Percentiles rank a stretch among this genome's conserved stretches.
phyloP scores from a whole-genome alignment of 1,140 invertebrate species.

The Melitaea cinxia region DNA sequence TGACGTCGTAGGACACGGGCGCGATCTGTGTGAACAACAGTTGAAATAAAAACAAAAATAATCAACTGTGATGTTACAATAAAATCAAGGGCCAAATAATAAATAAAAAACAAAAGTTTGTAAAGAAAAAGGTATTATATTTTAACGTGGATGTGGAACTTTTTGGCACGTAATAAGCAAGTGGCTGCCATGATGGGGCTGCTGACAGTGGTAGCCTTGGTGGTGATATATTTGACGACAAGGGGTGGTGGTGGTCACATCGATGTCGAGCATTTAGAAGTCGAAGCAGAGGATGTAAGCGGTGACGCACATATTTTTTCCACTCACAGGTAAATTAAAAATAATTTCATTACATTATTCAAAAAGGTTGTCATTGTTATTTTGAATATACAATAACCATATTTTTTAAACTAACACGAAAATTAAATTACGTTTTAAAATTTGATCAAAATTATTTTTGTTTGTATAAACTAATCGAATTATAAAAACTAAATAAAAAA shows the following conservation, averaged over 20 bases:
- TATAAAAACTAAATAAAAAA: too few relatives aligned
- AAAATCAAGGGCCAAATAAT: not conserved
- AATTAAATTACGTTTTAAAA: too few relatives aligned
- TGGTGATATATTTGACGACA: conserved; percentile 64
- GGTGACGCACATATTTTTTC: conserved; percentile 66
- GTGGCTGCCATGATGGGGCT: conserved; percentile 66
- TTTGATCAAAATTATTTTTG: too few relatives aligned
- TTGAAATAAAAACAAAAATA: not conserved
- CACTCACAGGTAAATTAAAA: conserved; percentile 61
- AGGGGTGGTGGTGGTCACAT: conserved; percentile 53
- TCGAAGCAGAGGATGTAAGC: conserved; percentile 65
- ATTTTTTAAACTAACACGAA: too few relatives aligned
- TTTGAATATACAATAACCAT: not conserved
- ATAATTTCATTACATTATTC: not conserved
- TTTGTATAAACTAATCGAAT: too few relatives aligned
- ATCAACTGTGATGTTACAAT: not conserved
- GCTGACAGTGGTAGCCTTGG: conserved; percentile 54
- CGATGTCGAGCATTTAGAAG: conserved; percentile 37
- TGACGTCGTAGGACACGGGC: conserved; percentile 47
- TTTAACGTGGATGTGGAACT: conserved; percentile 59
- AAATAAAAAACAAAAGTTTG: not conserved
- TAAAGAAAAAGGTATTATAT: not conserved
- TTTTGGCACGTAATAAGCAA: conserved; percentile 69
- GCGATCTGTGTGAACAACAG: conserved; percentile 26
- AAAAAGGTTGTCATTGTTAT: not conserved